Evolutionary conservation across 1,140 invertebrate genomes (phyloP).

Genomic region (Lanistes nyassanus): DNA sequence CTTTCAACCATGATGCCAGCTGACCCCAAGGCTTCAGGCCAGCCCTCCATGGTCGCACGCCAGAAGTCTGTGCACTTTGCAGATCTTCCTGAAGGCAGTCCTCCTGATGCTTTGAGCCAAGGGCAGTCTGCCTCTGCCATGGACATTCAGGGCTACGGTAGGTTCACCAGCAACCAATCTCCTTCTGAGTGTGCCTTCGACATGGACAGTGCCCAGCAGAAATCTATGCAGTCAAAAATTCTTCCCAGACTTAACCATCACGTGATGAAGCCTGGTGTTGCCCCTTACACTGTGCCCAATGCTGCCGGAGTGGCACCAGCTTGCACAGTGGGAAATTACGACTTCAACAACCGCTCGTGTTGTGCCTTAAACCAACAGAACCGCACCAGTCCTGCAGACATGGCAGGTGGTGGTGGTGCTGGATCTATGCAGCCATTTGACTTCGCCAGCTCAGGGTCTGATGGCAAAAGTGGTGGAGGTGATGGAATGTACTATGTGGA

Average conservation of each 20-base stretch:
- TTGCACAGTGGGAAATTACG: constrained; percentile 18
- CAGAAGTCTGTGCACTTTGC: constrained; percentile 59
- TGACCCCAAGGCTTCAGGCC: constrained; percentile 29
- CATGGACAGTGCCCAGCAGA: constrained; percentile 20
- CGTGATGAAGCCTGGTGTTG: constrained; percentile 54
- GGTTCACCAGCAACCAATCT: constrained; percentile 29
- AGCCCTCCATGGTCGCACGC: not conserved
- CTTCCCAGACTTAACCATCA: constrained; percentile 48
- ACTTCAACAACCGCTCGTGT: constrained; percentile 33
- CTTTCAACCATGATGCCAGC: constrained; percentile 47
- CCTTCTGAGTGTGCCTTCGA: constrained; percentile 31
- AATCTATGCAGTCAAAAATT: constrained; percentile 49
- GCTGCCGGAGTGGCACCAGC: constrained; percentile 30
- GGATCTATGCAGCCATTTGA: constrained; percentile 44
- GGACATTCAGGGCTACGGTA: constrained; percentile 30
- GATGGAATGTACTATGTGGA: constrained; percentile 48
- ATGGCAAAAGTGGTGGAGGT: constrained; percentile 29
- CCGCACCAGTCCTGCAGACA: constrained; percentile 21
- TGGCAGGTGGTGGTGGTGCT: constrained; percentile 25
- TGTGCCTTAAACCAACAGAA: constrained; percentile 31
- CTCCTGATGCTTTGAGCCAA: constrained; percentile 29
- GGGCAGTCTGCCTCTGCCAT: constrained; percentile 13
- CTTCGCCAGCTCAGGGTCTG: constrained; percentile 21
- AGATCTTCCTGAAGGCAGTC: constrained; percentile 33
- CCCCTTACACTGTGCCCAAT: constrained; percentile 60